phyloP scores from a whole-genome alignment of 2,113 vertebrate genomes.

The Psittacula cyanocephala region DNA sequence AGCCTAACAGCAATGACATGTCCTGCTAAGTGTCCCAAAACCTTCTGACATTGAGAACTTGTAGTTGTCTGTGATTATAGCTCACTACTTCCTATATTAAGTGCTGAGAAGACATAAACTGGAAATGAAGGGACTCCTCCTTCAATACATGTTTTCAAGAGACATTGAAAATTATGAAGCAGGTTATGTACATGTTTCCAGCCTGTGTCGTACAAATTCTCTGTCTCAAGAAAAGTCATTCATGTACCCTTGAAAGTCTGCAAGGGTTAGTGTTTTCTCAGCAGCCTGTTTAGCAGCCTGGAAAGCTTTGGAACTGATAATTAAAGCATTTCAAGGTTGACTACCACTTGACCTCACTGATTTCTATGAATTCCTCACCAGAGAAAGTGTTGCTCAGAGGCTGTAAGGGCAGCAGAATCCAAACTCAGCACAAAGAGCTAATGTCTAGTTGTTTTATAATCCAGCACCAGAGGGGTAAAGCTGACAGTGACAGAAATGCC shows the following conservation, averaged over 20 bases:
- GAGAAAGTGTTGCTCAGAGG: background rate
- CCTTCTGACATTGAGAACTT: background rate
- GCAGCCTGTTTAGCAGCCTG: background rate
- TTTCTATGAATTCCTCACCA: background rate
- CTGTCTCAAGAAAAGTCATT: background rate
- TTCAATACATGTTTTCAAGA: background rate
- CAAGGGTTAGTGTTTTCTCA: background rate
- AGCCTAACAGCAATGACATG: background rate
- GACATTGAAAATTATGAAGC: background rate
- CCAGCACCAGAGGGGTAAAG: background rate
- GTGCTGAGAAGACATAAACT: background rate
- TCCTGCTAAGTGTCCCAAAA: background rate
- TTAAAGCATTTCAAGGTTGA: background rate
- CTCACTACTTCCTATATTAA: background rate
- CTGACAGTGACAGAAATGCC: background rate
- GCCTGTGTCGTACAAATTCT: background rate
- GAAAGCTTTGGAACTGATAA: background rate
- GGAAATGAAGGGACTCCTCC: background rate
- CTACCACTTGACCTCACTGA: background rate
- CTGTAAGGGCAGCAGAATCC: background rate
- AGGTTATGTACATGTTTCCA: background rate
- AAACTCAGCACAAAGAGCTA: background rate
- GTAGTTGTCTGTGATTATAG: background rate
- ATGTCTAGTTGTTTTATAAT: background rate
- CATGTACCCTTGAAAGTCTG: background rate